Evolutionary conservation across 1,140 invertebrate species (phyloP).

Genomic region (Drosophila mauritiana): DNA sequence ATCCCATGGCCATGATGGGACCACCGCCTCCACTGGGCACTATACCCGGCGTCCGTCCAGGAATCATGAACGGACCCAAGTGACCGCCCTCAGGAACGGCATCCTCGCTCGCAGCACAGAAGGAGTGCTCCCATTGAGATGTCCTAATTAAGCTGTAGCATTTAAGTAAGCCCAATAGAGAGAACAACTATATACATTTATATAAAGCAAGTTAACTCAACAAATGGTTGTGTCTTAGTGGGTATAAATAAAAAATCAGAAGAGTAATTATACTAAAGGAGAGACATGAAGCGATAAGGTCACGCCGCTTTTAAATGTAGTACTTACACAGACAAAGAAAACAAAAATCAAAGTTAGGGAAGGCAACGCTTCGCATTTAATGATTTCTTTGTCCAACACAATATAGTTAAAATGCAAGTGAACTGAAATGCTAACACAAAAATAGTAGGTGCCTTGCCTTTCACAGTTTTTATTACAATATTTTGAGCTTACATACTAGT

Average conservation of each 20-base stretch:
- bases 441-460: not conserved
- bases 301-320: too few species aligned
- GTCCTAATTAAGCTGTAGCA: slow-evolving; percentile 27
- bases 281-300: too few species aligned
- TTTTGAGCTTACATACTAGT: slow-evolving; percentile 41
- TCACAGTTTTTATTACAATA: slow-evolving; percentile 41
- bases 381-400: not conserved
- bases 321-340: too few species aligned
- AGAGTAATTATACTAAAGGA: too few species aligned
- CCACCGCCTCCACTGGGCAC: slow-evolving; percentile 91
- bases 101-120: not conserved
- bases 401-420: not conserved
- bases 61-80: slow-evolving; percentile 88
- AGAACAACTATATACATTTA: slow-evolving; percentile 22
- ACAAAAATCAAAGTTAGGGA: not conserved
- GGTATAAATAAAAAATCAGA: not conserved
- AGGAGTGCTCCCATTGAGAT: not conserved
- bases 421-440: not conserved
- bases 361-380: not conserved
- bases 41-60: slow-evolving; percentile 88
- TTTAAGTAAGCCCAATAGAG: slow-evolving; percentile 25
- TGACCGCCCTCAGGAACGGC: slow-evolving; percentile 15
- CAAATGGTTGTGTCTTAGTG: not conserved
- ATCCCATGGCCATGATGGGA: slow-evolving; percentile 90
- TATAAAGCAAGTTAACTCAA: slow-evolving; percentile 26